Percentiles rank a stretch among this genome's conserved stretches.
Evolutionary conservation across 2,113 vertebrate species (phyloP).

Genomic region (Megaleporinus macrocephalus): DNA sequence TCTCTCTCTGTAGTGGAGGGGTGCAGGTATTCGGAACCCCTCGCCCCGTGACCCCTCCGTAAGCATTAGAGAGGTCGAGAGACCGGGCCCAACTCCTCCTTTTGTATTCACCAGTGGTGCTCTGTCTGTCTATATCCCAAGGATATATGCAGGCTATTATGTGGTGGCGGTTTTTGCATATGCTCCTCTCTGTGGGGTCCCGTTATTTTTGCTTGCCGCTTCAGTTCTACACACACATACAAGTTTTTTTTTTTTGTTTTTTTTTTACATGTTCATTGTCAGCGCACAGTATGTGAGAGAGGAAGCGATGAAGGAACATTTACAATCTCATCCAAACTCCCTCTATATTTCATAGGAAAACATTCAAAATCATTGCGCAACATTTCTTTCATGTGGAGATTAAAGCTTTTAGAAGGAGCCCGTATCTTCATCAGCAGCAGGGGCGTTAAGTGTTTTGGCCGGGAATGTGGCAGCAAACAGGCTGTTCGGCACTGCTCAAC

Average conservation of each 20-base stretch:
- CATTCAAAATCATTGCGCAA: not conserved
- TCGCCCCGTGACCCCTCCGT: conserved; percentile 40
- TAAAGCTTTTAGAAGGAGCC: conserved; percentile 17
- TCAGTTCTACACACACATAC: conserved; percentile 35
- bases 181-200: conserved; percentile 45
- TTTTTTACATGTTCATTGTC: not conserved
- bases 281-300: not conserved
- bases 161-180: conserved; percentile 53
- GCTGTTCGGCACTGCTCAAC: no score
- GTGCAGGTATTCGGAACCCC: conserved; percentile 39
- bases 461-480: conserved; percentile 50
- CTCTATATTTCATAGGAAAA: not conserved
- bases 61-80: conserved; percentile 40
- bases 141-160: conserved; percentile 57
- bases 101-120: conserved; percentile 58
- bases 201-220: conserved; percentile 47
- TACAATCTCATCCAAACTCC: conserved; percentile 7
- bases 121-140: conserved; percentile 46
- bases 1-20: conserved; percentile 44
- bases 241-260: conserved; percentile 32
- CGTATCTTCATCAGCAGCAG: conserved; percentile 19
- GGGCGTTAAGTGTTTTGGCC: conserved; percentile 45
- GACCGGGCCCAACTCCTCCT: conserved; percentile 40
- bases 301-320: not conserved
- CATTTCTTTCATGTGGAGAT: conserved; percentile 45